Evolutionary conservation across 2,113 vertebrate species (phyloP).

Genomic region (Triplophysa siluroides): DNA sequence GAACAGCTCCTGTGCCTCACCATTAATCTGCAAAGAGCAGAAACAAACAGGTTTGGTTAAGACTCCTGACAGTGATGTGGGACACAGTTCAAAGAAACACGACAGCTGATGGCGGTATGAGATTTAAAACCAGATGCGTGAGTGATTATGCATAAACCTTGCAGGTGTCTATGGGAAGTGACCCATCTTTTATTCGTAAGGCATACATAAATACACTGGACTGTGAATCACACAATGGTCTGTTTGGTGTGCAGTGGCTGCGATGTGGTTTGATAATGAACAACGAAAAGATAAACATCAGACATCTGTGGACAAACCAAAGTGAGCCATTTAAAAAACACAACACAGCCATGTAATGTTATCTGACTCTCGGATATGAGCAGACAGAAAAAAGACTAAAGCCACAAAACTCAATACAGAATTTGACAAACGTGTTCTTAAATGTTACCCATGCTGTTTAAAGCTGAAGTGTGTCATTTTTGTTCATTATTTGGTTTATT

Average conservation of each 20-base stretch:
- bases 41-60: slow-evolving; percentile 4
- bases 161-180: neutral
- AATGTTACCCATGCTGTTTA: neutral
- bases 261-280: slow-evolving; percentile 47
- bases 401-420: slow-evolving; percentile 1
- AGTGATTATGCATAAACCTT: neutral
- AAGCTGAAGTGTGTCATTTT: neutral
- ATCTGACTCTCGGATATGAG: slow-evolving; percentile 15
- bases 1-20: slow-evolving; percentile 97
- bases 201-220: slow-evolving; percentile 10
- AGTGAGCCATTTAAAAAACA: slow-evolving; percentile 1
- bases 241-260: slow-evolving; percentile 44
- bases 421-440: neutral
- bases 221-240: slow-evolving; percentile 40
- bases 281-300: slow-evolving; percentile 41
- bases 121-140: neutral
- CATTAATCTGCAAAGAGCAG: slow-evolving; percentile 80
- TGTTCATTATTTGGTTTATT: neutral
- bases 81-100: slow-evolving; percentile 7
- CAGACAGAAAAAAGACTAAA: neutral
- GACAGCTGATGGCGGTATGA: neutral
- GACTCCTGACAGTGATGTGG: neutral
- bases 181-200: neutral
- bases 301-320: slow-evolving; percentile 41
- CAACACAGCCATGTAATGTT: slow-evolving; percentile 9